Evolutionary conservation across 2,888 invertebrate genomes (phyloP).

Genomic region (Cephalotes varians): DNA sequence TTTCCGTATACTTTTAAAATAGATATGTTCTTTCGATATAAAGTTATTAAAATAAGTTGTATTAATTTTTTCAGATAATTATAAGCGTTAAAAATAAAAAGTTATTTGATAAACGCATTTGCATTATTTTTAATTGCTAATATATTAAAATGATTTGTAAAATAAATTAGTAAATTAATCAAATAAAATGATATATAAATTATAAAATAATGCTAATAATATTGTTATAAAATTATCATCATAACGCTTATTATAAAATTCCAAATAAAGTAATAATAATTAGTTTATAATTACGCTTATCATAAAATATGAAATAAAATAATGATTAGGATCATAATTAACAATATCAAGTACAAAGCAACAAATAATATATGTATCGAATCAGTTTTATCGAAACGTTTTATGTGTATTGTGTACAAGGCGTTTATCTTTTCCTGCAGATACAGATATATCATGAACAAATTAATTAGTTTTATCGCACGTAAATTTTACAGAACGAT

Average conservation of each 20-base stretch:
- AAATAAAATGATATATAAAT: not conserved
- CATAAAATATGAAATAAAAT: not conserved
- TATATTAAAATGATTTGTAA: not conserved
- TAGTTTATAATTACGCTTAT: not conserved
- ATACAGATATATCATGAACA: not conserved
- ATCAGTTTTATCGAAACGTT: not conserved
- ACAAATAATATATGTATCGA: not conserved
- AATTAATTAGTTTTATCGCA: constrained; percentile 12
- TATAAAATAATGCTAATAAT: not conserved
- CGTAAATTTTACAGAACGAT: not conserved
- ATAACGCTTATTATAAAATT: not conserved
- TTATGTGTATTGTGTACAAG: not conserved
- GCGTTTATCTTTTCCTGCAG: not conserved
- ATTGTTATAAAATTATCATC: not conserved
- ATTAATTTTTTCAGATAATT: not conserved
- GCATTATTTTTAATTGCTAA: not conserved
- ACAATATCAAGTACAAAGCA: not conserved
- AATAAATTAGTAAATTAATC: not conserved
- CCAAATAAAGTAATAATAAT: not conserved
- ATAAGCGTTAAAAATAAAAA: not conserved
- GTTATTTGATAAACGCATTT: not conserved
- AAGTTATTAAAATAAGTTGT: not conserved
- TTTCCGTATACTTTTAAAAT: too few relatives aligned
- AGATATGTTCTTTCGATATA: not conserved
- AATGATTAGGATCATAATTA: not conserved